phyloP scores from a whole-genome alignment of 2,113 vertebrate genomes.

The Heterotis niloticus region DNA sequence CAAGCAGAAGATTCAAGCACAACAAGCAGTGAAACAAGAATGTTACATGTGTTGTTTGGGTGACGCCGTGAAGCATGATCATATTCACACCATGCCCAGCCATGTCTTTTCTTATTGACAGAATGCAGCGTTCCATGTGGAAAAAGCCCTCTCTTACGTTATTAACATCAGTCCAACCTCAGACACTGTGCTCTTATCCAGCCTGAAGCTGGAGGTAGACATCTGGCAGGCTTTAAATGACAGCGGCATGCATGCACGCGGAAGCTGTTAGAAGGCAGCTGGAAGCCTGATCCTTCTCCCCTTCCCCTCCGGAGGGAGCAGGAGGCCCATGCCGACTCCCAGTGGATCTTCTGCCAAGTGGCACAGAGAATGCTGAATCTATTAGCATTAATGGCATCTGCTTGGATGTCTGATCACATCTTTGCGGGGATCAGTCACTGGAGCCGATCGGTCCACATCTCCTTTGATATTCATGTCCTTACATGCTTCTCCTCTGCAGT shows the following conservation, averaged over 20 bases:
- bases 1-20: slow-evolving; percentile 24
- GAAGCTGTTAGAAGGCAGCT: slow-evolving; percentile 38
- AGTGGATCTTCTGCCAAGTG: slow-evolving; percentile 42
- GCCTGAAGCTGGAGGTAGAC: slow-evolving; percentile 37
- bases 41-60: slow-evolving; percentile 28
- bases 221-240: slow-evolving; percentile 41
- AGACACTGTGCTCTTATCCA: not conserved
- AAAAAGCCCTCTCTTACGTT: slow-evolving; percentile 39
- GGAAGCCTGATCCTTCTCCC: slow-evolving; percentile 41
- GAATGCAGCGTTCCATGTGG: slow-evolving; percentile 43
- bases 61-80: slow-evolving; percentile 1
- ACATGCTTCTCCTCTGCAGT: slow-evolving; percentile 3
- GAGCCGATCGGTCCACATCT: slow-evolving; percentile 6
- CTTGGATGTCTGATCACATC: slow-evolving; percentile 46
- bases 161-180: not conserved
- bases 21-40: slow-evolving; percentile 23
- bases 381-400: slow-evolving; percentile 57
- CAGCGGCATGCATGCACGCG: slow-evolving; percentile 29
- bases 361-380: slow-evolving; percentile 51
- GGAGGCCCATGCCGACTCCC: slow-evolving; percentile 42
- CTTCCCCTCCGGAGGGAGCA: slow-evolving; percentile 25
- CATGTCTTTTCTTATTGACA: slow-evolving; percentile 14
- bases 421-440: slow-evolving; percentile 31
- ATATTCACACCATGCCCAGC: slow-evolving; percentile 1
- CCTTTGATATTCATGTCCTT: not conserved